Evolutionary conservation across 1,140 invertebrate genomes (phyloP).

Genomic region (Bombus fervidus): DNA sequence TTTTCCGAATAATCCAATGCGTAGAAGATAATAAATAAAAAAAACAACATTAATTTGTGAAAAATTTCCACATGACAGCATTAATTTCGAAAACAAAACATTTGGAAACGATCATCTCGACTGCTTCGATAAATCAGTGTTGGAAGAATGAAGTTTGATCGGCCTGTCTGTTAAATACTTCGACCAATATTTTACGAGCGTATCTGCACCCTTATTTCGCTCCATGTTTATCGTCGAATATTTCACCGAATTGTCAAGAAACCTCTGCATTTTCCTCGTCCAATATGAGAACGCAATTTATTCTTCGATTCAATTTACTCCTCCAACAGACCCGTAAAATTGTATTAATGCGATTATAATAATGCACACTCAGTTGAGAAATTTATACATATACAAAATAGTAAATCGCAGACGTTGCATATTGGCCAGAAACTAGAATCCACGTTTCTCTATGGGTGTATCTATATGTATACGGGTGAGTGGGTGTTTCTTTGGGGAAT

Average conservation of each 20-base stretch:
- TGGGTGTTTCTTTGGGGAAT: neutral
- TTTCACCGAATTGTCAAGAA: neutral
- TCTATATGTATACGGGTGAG: neutral
- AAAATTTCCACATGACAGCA: too few relatives aligned
- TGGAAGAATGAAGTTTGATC: neutral
- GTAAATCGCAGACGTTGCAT: neutral
- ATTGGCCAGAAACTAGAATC: neutral
- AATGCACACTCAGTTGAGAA: neutral
- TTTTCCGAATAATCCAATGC: too few relatives aligned
- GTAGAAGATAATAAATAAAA: too few relatives aligned
- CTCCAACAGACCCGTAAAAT: neutral
- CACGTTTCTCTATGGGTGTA: neutral
- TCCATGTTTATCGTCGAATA: neutral
- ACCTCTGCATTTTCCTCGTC: neutral
- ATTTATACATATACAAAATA: neutral
- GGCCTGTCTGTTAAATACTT: neutral
- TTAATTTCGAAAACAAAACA: neutral
- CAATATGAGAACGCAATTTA: neutral
- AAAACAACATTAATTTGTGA: too few relatives aligned
- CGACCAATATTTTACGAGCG: too few relatives aligned
- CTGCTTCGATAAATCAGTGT: too few relatives aligned
- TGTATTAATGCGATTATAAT: slow-evolving; percentile 21
- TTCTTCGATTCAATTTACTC: slow-evolving; percentile 16
- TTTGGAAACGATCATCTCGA: neutral
- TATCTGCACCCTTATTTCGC: neutral